These are phyloP conservation scores for Drosophila eohydei DNA, from an alignment of 2,888 invertebrate genomes.

Conservation along the genomic window DNA sequence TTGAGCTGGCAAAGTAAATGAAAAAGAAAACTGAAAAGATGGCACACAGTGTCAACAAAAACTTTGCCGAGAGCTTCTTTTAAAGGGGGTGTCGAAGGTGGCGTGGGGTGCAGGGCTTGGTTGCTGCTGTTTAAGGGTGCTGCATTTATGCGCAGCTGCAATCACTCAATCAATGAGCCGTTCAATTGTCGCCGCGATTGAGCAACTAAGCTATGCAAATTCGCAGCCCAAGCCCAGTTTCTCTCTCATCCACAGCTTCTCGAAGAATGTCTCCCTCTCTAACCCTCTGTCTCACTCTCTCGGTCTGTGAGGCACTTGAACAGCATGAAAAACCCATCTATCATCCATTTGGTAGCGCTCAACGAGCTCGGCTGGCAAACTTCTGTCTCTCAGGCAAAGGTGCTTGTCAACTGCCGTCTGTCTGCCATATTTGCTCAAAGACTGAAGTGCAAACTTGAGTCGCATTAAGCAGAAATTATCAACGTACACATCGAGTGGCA, in stretches of 20 bases:
- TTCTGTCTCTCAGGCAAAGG: slow-evolving; percentile 53
- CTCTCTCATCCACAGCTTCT: not conserved
- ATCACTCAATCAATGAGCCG: slow-evolving; percentile 77
- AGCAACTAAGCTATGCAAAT: slow-evolving; percentile 78
- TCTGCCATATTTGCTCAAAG: slow-evolving; percentile 72
- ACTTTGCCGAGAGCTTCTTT: slow-evolving; percentile 29
- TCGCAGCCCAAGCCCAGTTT: slow-evolving; percentile 23
- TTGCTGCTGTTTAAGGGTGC: slow-evolving; percentile 40
- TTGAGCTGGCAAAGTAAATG: slow-evolving; percentile 40
- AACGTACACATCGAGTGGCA: slow-evolving; percentile 51
- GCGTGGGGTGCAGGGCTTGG: not conserved
- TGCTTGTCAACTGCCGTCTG: slow-evolving; percentile 58
- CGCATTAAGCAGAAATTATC: slow-evolving; percentile 77
- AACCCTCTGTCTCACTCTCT: not conserved
- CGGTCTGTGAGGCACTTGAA: slow-evolving; percentile 1
- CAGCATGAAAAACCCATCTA: slow-evolving; percentile 59
- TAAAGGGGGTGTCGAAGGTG: not conserved
- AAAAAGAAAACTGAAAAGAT: slow-evolving; percentile 57
- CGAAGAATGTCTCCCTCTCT: not conserved
- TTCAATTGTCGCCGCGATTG: slow-evolving; percentile 79
- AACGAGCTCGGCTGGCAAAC: slow-evolving; percentile 42
- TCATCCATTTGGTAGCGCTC: slow-evolving; percentile 55
- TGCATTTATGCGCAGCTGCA: slow-evolving; percentile 64
- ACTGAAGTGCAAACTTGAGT: slow-evolving; percentile 76
- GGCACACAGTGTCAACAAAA: slow-evolving; percentile 70